Evolutionary conservation across 2,797 vertebrate genomes (phyloP).

Genomic region (Atherinosoma microstoma): DNA sequence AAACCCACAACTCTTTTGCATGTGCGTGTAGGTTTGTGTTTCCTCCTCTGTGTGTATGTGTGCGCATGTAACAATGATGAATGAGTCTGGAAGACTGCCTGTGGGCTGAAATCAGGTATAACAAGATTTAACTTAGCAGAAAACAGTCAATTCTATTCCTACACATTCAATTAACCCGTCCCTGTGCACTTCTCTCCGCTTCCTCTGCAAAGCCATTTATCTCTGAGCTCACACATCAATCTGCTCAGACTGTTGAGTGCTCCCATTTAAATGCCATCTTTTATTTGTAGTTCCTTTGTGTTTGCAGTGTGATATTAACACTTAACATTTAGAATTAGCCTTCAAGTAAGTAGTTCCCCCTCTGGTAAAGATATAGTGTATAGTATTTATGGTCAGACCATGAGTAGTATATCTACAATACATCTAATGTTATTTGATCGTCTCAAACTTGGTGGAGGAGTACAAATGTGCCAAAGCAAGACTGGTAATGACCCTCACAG

Average conservation of each 20-base stretch:
- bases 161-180: conserved; percentile 80
- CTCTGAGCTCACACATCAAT: conserved; percentile 53
- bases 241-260: conserved; percentile 27
- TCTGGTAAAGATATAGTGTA: conserved; percentile 16
- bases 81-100: conserved; percentile 71
- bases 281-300: conserved; percentile 60
- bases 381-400: no score
- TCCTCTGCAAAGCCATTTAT: conserved; percentile 67
- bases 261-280: conserved; percentile 56
- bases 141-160: conserved; percentile 76
- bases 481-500: no score
- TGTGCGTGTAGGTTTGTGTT: conserved; percentile 6
- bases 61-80: conserved; percentile 69
- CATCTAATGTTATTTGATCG: conserved; percentile 14
- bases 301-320: conserved; percentile 31
- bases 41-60: conserved; percentile 9
- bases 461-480: no score
- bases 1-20: not conserved
- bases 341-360: conserved; percentile 23
- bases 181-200: conserved; percentile 56
- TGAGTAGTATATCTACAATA: not conserved
- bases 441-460: no score
- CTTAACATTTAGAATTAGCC: conserved; percentile 34
- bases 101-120: conserved; percentile 80
- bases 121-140: conserved; percentile 80